A percentile compares a stretch with the other conserved stretches of the same genome.
These are phyloP conservation scores for Aleiodes testaceus DNA, from an alignment of 2,888 invertebrate species.

Conservation along the genomic window DNA sequence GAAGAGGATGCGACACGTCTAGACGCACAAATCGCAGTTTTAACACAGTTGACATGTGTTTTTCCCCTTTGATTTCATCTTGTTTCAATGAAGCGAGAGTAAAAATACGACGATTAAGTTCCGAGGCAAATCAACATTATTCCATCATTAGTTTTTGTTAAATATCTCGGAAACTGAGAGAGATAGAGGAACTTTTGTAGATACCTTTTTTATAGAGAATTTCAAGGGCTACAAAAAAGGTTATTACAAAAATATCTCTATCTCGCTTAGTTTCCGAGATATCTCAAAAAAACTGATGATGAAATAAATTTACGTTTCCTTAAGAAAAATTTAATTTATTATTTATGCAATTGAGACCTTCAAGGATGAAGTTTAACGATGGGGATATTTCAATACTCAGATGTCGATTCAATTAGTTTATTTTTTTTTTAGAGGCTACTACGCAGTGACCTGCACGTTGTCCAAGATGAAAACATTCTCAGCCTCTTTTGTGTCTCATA, in stretches of 20 bases:
- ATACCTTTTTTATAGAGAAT: too few relatives aligned
- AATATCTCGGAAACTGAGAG: too few relatives aligned
- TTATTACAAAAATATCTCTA: too few relatives aligned
- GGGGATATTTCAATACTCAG: background rate
- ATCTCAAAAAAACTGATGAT: too few relatives aligned
- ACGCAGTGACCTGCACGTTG: constrained; percentile 13
- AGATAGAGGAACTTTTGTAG: too few relatives aligned
- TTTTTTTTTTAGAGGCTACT: constrained; percentile 31
- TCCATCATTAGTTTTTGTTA: too few relatives aligned
- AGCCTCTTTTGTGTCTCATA: background rate
- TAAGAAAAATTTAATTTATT: background rate
- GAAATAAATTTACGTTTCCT: too few relatives aligned
- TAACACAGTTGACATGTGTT: constrained; percentile 50
- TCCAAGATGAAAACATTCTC: background rate
- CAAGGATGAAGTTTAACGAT: background rate
- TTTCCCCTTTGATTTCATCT: background rate
- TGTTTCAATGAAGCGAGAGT: background rate
- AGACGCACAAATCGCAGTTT: constrained; percentile 66
- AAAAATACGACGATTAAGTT: too few relatives aligned
- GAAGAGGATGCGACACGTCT: constrained; percentile 58
- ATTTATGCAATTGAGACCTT: background rate
- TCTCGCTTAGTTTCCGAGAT: too few relatives aligned
- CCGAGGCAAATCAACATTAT: too few relatives aligned
- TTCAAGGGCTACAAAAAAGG: too few relatives aligned
- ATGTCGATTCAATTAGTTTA: constrained; percentile 7